Evolutionary conservation across 2,113 vertebrate genomes (phyloP).

Genomic region (Gallinago media): DNA sequence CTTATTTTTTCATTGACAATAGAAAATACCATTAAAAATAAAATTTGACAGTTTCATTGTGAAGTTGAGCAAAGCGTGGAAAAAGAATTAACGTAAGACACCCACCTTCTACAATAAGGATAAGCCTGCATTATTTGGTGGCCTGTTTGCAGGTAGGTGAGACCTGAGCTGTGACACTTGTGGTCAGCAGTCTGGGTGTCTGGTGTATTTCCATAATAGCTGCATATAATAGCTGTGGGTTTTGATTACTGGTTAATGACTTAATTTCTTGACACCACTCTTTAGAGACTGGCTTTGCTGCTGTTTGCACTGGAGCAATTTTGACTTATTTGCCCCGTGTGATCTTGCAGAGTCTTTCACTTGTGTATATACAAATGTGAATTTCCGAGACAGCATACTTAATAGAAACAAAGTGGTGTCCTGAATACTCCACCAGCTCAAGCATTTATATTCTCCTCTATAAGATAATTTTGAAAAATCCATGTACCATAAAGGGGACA

Average conservation of each 20-base stretch:
- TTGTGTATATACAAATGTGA: not conserved
- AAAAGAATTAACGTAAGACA: not conserved
- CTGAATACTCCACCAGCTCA: constrained; percentile 23
- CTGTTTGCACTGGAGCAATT: not conserved
- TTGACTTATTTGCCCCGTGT: not conserved
- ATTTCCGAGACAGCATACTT: not conserved
- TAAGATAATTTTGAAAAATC: not conserved
- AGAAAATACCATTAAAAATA: not conserved
- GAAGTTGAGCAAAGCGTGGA: not conserved
- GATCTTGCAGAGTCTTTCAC: not conserved
- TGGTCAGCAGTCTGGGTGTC: not conserved
- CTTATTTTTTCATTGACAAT: not conserved
- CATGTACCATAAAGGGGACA: not conserved
- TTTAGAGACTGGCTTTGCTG: not conserved
- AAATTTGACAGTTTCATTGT: not conserved
- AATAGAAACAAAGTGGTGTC: constrained; percentile 35
- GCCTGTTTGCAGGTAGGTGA: not conserved
- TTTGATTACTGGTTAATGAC: not conserved
- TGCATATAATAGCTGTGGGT: not conserved
- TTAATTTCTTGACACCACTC: not conserved
- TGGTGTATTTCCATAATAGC: not conserved
- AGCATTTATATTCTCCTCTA: not conserved
- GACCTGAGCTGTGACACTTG: not conserved
- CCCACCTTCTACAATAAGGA: not conserved
- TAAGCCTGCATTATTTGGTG: not conserved